Conservation (phyloP, 2,113 vertebrate species). For the Chiloscyllium plagiosum region DNA sequence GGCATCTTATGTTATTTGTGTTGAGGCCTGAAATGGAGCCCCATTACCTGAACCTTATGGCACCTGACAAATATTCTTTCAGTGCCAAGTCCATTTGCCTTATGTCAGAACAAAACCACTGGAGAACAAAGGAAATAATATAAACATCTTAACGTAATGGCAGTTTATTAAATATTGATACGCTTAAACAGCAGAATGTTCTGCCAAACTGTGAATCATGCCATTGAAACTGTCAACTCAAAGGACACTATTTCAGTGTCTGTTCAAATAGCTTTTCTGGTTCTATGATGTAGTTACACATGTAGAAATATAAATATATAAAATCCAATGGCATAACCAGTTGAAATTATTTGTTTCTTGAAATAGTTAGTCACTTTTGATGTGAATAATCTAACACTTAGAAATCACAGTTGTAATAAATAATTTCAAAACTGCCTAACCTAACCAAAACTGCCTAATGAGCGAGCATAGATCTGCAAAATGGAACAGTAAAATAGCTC, state of each 20-base stretch:
- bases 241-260: background rate
- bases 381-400: background rate
- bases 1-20: background rate
- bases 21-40: background rate
- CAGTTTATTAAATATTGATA: background rate
- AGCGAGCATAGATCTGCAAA: background rate
- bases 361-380: background rate
- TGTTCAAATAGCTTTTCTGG: background rate
- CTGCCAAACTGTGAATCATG: conserved; percentile 1
- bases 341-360: background rate
- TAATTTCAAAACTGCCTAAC: background rate
- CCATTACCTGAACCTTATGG: background rate
- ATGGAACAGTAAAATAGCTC: background rate
- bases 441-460: too few relatives aligned
- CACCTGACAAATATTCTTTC: background rate
- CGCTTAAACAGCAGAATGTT: background rate
- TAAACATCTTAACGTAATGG: conserved; percentile 19
- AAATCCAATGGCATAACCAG: background rate
- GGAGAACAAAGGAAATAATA: background rate
- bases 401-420: background rate
- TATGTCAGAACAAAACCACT: conserved; percentile 1
- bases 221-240: background rate
- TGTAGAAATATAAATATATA: background rate
- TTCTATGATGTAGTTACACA: background rate
- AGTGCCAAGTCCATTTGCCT: conserved; percentile 11